Percentiles rank a stretch among this genome's conserved stretches.
phyloP scores from a whole-genome alignment of 2,113 vertebrate species.

The Falco punctatus region DNA sequence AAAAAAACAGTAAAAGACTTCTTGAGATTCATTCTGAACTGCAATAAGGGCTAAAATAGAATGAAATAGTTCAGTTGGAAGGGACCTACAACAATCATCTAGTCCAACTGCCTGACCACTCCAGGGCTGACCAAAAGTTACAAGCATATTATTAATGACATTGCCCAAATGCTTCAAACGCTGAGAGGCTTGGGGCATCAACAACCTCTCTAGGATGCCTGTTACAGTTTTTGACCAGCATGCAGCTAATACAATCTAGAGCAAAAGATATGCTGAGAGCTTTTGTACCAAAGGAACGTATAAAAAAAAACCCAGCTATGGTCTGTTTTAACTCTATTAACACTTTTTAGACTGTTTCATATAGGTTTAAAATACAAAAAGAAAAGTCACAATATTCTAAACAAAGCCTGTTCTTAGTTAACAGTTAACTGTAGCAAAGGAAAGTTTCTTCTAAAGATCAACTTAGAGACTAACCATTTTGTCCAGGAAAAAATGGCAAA shows the following conservation, averaged over 20 bases:
- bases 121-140: not conserved
- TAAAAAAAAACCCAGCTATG: fast-evolving
- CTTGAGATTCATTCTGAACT: not conserved
- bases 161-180: not conserved
- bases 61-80: not conserved
- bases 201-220: not conserved
- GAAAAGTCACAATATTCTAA: not conserved
- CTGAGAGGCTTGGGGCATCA: no score
- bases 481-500: not conserved
- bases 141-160: not conserved
- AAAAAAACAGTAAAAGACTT: not conserved
- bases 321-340: not conserved
- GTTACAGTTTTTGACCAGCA: not conserved
- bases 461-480: not conserved
- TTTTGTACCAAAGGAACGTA: not conserved
- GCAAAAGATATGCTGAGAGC: not conserved
- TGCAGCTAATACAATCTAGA: not conserved
- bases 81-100: not conserved
- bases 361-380: not conserved
- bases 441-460: not conserved
- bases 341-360: not conserved
- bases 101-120: not conserved
- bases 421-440: not conserved
- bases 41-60: not conserved
- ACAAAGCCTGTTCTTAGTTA: not conserved